These are phyloP conservation scores for Rhinichthys osculus DNA, from an alignment of 2,797 vertebrate genomes.

Conservation along the genomic window DNA sequence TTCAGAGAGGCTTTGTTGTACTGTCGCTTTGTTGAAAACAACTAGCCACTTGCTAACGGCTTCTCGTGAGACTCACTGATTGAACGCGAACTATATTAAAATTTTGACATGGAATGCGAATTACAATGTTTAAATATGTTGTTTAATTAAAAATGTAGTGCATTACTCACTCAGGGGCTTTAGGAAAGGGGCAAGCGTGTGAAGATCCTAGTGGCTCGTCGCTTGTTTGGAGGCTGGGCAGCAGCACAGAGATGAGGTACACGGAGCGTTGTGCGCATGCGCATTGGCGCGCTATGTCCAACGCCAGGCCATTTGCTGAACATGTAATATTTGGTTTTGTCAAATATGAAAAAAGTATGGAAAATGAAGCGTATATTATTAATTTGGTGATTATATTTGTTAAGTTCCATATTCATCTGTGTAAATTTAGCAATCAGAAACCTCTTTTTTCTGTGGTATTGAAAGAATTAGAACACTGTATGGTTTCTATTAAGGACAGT, in stretches of 20 bases:
- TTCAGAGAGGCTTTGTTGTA: constrained; percentile 74
- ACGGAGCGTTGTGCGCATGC: constrained; percentile 77
- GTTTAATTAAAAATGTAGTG: constrained; percentile 50
- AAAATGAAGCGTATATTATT: too few relatives aligned
- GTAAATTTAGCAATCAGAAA: too few relatives aligned
- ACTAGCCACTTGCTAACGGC: constrained; percentile 52
- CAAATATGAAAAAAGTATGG: too few relatives aligned
- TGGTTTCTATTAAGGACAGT: too few relatives aligned
- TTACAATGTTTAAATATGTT: neutral
- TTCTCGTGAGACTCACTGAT: constrained; percentile 19
- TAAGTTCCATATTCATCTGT: too few relatives aligned
- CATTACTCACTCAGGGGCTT: constrained; percentile 80
- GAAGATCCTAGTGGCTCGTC: constrained; percentile 77
- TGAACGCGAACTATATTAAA: neutral
- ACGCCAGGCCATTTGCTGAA: constrained; percentile 32
- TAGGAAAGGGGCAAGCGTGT: constrained; percentile 72
- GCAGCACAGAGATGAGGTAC: constrained; percentile 83
- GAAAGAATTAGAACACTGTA: too few relatives aligned
- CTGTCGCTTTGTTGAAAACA: constrained; percentile 74
- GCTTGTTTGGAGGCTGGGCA: constrained; percentile 79
- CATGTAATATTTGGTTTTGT: too few relatives aligned
- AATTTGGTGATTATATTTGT: too few relatives aligned
- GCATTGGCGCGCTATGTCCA: constrained; percentile 74
- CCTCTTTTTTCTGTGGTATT: too few relatives aligned
- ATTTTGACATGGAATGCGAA: neutral